Base-by-base conservation (phyloP, 2,888 invertebrate genomes). In the Leptinotarsa tumamoca region DNA sequence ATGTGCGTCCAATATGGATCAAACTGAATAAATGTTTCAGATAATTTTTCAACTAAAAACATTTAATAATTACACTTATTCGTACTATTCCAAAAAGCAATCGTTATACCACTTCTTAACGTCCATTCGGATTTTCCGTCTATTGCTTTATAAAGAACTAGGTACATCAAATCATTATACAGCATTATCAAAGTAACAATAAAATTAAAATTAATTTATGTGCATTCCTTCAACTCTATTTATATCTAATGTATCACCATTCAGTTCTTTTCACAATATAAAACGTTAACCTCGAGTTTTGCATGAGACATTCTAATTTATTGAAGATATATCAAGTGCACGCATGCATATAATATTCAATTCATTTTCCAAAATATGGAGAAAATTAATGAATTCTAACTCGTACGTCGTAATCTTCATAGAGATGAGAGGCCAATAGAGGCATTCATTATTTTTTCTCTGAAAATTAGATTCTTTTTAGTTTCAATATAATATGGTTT, bases 201-300 rank as follows among this genome's bases (percentile, higher is more conserved):
- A 33, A 63, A 63, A 33, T 63, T 33, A 63, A 27, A n/a, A 63
- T 63, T 63, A 15, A 63, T 63, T 27, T 27, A 63, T 63, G 63
- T 27, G 14, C 63, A 63, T 63, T 63, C 27, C 5, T 33, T 63
- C 33, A 63, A 63, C 33, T 58, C 56, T 63, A 63, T 63, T 63
- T 63, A 63, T 63, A 63, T 2, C 17, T 4, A 33, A 63, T 33
- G 33, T 33, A 63, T 63, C 63, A 63, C 27, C 33, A n/a, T 63
- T 63, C 3, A 63, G 33, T 63, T 17, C 0, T 33, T 33, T 17
- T 14, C 21, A 21, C 21, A 58, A 63, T 15, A 33, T 27, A 63
- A 63, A 63, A 33, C 63, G 63, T 27, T 63, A 27, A 63, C 63
- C 63, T 63, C 63, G 63, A 63, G n/a, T 63, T 27, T 33, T 14